Evolutionary conservation across 2,888 invertebrate species (phyloP).

Genomic region (Calameuta filiformis): DNA sequence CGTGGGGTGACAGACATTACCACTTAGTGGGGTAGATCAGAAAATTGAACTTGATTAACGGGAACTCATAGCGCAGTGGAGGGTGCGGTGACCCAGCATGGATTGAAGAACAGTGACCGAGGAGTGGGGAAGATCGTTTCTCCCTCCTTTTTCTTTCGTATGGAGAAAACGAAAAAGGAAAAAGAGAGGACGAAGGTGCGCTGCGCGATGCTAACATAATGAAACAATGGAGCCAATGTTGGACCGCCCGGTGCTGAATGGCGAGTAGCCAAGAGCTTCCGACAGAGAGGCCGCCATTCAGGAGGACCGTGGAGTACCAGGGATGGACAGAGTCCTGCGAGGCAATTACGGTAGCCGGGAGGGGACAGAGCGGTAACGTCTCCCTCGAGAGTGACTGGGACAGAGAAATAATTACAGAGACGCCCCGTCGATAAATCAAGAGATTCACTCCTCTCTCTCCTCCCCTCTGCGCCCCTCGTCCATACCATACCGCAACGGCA

Average conservation of each 20-base stretch:
- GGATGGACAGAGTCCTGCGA: conserved; percentile 35
- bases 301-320: conserved; percentile 38
- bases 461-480: conserved; percentile 21
- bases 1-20: neutral
- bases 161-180: neutral
- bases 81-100: neutral
- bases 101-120: neutral
- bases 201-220: conserved; percentile 8
- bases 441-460: conserved; percentile 37
- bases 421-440: conserved; percentile 64
- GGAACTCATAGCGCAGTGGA: neutral
- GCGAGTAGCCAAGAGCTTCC: conserved; percentile 25
- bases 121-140: neutral
- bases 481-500: neutral
- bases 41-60: neutral
- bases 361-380: conserved; percentile 39
- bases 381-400: conserved; percentile 1
- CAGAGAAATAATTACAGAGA: conserved; percentile 62
- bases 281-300: conserved; percentile 44
- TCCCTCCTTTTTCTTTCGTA: neutral
- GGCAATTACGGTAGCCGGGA: conserved; percentile 57
- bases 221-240: conserved; percentile 13
- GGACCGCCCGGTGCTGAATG: conserved; percentile 25
- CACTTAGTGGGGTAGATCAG: neutral
- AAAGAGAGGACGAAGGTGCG: neutral